These are phyloP conservation scores for Cervus canadensis DNA, from an alignment of 2,113 vertebrate genomes.

Conservation along the genomic window DNA sequence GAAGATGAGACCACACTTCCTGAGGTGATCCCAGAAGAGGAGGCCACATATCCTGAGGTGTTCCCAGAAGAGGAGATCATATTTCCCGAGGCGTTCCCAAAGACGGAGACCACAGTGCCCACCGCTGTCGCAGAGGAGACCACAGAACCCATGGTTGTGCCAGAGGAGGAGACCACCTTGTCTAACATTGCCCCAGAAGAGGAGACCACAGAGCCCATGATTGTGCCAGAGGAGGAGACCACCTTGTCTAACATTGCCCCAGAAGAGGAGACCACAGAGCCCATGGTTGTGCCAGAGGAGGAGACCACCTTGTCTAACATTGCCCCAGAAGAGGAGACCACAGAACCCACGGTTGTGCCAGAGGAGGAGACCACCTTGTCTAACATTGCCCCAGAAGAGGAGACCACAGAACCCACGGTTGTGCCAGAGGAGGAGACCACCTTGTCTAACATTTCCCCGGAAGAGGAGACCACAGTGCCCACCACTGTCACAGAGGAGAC, in stretches of 20 bases:
- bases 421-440: background rate
- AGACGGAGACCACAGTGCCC: background rate
- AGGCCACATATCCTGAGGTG: background rate
- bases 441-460: fast-evolving
- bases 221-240: background rate
- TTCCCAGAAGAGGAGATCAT: background rate
- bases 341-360: background rate
- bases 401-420: too few species aligned
- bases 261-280: fast-evolving
- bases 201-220: fast-evolving
- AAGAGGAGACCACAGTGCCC: fast-evolving
- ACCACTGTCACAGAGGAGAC: background rate
- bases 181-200: background rate
- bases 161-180: background rate
- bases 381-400: background rate
- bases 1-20: background rate
- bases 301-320: background rate
- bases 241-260: too few species aligned
- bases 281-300: background rate
- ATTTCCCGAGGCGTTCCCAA: background rate
- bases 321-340: background rate
- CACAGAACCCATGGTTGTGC: background rate
- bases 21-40: background rate
- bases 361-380: background rate
- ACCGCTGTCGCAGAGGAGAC: background rate